Evolutionary conservation across 2,888 invertebrate genomes (phyloP).

Genomic region (Eumacrocentrus americanus): DNA sequence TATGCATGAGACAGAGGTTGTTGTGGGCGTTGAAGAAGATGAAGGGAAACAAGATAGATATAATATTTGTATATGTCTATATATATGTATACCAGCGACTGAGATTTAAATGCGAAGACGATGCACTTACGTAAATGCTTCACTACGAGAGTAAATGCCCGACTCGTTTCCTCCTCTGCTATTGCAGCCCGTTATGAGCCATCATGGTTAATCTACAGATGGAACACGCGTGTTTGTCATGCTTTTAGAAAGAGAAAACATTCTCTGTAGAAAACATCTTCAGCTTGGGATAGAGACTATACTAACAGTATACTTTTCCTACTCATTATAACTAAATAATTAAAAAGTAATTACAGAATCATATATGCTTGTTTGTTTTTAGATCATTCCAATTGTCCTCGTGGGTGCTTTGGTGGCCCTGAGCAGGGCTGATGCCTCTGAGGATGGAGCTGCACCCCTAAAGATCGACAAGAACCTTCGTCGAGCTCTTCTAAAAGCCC

Average conservation of each 20-base stretch:
- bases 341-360: neutral
- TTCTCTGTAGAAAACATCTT: too few relatives aligned
- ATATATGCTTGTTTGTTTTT: constrained; percentile 24
- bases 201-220: neutral
- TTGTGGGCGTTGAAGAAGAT: constrained; percentile 11
- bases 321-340: too few relatives aligned
- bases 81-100: too few relatives aligned
- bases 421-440: constrained; percentile 32
- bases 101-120: neutral
- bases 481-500: constrained; percentile 76
- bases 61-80: too few relatives aligned
- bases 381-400: constrained; percentile 42
- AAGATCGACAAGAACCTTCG: constrained; percentile 77
- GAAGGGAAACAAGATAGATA: neutral
- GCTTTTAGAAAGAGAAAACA: neutral
- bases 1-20: too few relatives aligned
- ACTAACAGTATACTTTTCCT: too few relatives aligned
- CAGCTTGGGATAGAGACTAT: neutral
- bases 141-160: constrained; percentile 23
- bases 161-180: neutral
- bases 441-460: constrained; percentile 63
- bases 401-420: constrained; percentile 34
- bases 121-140: constrained; percentile 28
- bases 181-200: constrained; percentile 20
- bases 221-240: constrained; percentile 7